Percentiles rank a stretch among this genome's conserved stretches.
Conservation (phyloP, 1,140 invertebrate genomes). For the Diplogasteroides magnus region DNA sequence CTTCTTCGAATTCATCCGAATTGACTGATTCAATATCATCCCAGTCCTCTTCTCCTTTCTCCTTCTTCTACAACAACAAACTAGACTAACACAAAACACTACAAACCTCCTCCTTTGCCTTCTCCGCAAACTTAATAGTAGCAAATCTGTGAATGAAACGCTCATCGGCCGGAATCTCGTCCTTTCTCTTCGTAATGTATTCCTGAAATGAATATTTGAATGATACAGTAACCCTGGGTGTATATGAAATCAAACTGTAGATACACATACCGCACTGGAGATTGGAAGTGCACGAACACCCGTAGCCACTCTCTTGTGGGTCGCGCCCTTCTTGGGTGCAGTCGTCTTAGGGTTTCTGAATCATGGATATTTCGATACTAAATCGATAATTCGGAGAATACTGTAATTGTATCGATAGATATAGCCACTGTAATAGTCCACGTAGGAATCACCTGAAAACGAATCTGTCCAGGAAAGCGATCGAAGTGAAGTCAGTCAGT, state of each 20-base stretch:
- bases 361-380: too few relatives aligned
- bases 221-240: conserved; percentile 6
- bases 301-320: background rate
- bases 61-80: conserved; percentile 46
- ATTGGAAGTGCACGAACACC: background rate
- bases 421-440: too few relatives aligned
- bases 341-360: background rate
- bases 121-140: conserved; percentile 56
- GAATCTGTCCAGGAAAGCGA: conserved; percentile 84
- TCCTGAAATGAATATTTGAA: conserved; percentile 51
- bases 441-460: too few relatives aligned
- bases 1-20: conserved; percentile 74
- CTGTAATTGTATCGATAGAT: too few relatives aligned
- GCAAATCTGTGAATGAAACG: conserved; percentile 66
- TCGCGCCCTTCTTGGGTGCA: background rate
- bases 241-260: conserved; percentile 7
- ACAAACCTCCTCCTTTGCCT: conserved; percentile 7
- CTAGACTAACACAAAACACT: background rate
- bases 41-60: conserved; percentile 70
- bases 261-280: background rate
- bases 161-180: conserved; percentile 75
- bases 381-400: too few relatives aligned
- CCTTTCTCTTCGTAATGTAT: conserved; percentile 68
- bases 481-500: conserved; percentile 78
- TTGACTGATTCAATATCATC: conserved; percentile 60